Percentiles rank a stretch among this genome's conserved stretches.
Conservation (phyloP, 2,113 vertebrate species). For the Tragelaphus strepsiceros region DNA sequence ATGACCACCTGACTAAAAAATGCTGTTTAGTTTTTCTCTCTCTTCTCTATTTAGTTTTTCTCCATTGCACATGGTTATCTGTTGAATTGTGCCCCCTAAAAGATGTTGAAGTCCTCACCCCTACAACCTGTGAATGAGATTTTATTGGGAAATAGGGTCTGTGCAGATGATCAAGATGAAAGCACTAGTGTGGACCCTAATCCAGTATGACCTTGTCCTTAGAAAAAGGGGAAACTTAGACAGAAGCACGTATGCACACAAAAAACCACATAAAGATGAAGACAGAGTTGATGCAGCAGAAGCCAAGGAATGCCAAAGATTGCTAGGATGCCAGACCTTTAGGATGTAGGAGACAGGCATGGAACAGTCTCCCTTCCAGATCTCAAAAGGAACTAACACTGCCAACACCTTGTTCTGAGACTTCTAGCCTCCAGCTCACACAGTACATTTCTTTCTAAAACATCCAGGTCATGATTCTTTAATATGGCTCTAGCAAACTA, state of each 20-base stretch:
- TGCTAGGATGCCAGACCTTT: neutral
- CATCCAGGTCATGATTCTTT: neutral
- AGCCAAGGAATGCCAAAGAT: neutral
- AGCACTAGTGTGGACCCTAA: neutral
- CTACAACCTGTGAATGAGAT: neutral
- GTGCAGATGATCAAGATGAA: neutral
- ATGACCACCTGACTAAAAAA: neutral
- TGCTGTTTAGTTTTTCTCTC: neutral
- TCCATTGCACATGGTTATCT: neutral
- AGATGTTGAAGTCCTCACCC: neutral
- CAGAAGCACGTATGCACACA: neutral
- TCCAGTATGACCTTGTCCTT: neutral
- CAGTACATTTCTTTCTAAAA: neutral
- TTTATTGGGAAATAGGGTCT: neutral
- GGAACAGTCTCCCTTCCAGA: neutral
- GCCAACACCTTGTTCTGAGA: neutral
- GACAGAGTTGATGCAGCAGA: neutral
- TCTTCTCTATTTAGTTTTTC: neutral
- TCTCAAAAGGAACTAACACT: neutral
- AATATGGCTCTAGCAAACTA: neutral
- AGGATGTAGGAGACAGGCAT: neutral
- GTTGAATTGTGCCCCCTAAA: neutral
- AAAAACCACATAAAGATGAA: neutral
- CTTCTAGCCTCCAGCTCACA: neutral
- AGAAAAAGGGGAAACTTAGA: neutral